Conservation (phyloP, 2,113 vertebrate genomes). For the Lamprotornis superbus region DNA sequence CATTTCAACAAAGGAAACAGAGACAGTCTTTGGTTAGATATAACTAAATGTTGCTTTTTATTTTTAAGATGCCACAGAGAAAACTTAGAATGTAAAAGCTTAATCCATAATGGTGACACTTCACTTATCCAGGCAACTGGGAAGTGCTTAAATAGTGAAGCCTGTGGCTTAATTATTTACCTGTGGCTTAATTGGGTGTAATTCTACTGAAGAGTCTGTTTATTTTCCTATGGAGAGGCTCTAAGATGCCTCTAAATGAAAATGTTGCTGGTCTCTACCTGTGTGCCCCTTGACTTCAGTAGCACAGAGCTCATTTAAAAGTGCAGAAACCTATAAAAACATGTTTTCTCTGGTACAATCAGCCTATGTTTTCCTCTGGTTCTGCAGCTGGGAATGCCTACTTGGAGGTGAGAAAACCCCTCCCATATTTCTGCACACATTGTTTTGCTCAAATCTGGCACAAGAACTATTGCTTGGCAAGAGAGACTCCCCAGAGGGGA, state of each 20-base stretch:
- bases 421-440: not conserved
- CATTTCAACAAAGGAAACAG: not conserved
- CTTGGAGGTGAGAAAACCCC: fast-evolving
- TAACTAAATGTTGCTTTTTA: not conserved
- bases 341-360: not conserved
- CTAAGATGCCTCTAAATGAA: slow-evolving; percentile 17
- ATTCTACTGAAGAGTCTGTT: slow-evolving; percentile 52
- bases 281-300: not conserved
- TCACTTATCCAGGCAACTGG: slow-evolving; percentile 27
- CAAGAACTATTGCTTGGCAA: not conserved
- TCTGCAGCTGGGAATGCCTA: not conserved
- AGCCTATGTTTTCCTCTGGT: not conserved
- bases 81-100: not conserved
- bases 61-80: slow-evolving; percentile 38
- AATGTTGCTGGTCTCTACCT: not conserved
- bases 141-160: slow-evolving; percentile 23
- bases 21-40: not conserved
- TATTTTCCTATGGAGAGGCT: slow-evolving; percentile 54
- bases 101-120: slow-evolving; percentile 25
- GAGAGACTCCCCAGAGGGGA: not conserved
- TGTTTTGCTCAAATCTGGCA: not conserved
- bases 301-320: not conserved
- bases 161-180: slow-evolving; percentile 59
- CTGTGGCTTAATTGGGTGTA: slow-evolving; percentile 48
- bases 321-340: not conserved